Evolutionary conservation across 2,113 vertebrate genomes (phyloP), one percentile per base, ranked within the genome.

Genomic region (Proteles cristata): DNA sequence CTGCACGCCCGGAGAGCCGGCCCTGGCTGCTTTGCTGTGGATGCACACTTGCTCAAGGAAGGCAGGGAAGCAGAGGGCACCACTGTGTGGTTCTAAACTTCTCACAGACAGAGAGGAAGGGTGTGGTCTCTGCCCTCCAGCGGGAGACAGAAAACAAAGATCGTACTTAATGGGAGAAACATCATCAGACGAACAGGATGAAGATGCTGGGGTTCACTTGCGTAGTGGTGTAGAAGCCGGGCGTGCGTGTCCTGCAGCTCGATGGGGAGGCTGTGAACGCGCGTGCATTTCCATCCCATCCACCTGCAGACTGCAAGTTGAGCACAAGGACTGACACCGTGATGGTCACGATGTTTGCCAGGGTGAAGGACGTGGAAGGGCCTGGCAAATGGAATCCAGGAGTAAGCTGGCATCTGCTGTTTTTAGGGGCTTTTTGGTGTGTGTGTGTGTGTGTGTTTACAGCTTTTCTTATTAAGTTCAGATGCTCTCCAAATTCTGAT

Each of bases 261-360:
- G 4, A 1, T 0, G 16, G 26, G n/a, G 48, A 76, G 5, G 43
- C 69, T 0, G 1, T 0, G n/a, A 2, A 1, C 0, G 33, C 6
- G 1, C 0, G 0, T 28, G 35, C 4, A 19, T 28, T 21, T 74
- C 58, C 2, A 0, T 0, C 4, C 58, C 3, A 0, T 14, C 71
- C 21, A 11, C 79, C 50, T 39, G 63, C 58, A 53, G 39, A n/a
- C 39, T 7, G 11, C 48, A 9, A 7, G 7, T 9, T 1, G 9
- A 68, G 71, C 12, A 35, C 14, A 33, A 53, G 31, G 28, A 79
- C 76, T 4, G 26, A 43, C 74, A 1, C 26, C 4, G 0, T 4
- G 68, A 19, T 0, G 0, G 11, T 17, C 77, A 4, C 0, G 15
- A 61, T 28, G 68, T 39, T 9, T 17, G 25, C 39, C 25, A 11